A percentile compares a stretch with the other conserved stretches of the same genome.
Conservation (phyloP, 2,888 invertebrate genomes). For the Ariolimax columbianus region DNA sequence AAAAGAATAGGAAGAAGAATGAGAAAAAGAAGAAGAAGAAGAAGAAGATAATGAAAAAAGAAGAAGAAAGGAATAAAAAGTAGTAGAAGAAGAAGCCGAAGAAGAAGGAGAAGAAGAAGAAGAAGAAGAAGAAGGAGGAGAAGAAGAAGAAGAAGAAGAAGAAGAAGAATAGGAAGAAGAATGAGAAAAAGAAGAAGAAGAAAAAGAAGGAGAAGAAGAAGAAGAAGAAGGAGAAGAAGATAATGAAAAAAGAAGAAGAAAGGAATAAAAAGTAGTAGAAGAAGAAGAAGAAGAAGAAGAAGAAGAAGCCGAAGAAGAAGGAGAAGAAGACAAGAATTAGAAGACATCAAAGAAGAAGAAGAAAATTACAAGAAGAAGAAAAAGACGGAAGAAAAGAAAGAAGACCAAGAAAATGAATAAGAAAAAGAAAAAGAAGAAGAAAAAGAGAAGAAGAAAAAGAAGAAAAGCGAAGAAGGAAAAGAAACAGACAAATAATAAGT, state of each 20-base stretch:
- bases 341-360: neutral
- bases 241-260: neutral
- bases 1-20: no score
- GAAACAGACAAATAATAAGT: no score
- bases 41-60: constrained; percentile 7
- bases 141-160: neutral
- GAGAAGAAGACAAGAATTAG: neutral
- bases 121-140: neutral
- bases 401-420: neutral
- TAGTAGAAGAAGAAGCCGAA: neutral
- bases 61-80: no score
- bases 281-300: neutral
- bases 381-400: no score
- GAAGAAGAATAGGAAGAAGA: no score
- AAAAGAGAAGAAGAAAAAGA: no score
- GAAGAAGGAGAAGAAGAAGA: constrained; percentile 3
- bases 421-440: neutral
- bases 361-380: no score
- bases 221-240: neutral
- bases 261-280: neutral
- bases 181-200: neutral
- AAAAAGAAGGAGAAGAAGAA: neutral
- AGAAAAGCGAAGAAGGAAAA: no score
- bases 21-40: neutral
- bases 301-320: neutral